Evolutionary conservation across 2,797 vertebrate species (phyloP).

Genomic region (Manis javanica): DNA sequence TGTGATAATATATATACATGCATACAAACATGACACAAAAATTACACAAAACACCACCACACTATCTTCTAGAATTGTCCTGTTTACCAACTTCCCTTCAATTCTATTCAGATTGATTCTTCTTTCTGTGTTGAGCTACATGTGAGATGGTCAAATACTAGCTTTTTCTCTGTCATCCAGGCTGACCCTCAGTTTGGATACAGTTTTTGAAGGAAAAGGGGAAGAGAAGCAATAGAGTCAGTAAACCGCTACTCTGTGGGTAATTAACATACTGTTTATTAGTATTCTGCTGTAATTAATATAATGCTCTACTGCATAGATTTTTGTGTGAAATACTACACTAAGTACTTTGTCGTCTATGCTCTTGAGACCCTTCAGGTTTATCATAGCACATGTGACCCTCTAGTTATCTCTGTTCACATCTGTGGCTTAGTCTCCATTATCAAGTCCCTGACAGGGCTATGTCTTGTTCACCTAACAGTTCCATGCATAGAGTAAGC

Average conservation of each 20-base stretch:
- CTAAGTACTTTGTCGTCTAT: background rate
- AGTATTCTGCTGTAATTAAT: no score
- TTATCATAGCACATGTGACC: background rate
- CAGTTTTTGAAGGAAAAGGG: slow-evolving; percentile 20
- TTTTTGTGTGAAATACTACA: background rate
- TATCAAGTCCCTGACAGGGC: background rate
- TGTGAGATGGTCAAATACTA: background rate
- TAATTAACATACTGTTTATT: background rate
- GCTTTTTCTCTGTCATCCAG: background rate
- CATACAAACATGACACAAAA: background rate
- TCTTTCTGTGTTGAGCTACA: background rate
- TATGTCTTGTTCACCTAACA: background rate
- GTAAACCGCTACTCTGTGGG: background rate
- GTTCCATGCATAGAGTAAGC: background rate
- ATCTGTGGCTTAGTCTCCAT: background rate
- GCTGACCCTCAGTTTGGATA: background rate
- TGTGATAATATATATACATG: background rate
- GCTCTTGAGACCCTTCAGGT: background rate
- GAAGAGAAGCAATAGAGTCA: background rate
- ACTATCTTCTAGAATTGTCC: background rate
- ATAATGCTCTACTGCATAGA: background rate
- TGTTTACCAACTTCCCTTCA: background rate
- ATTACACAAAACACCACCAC: background rate
- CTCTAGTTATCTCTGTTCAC: background rate
- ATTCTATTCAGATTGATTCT: background rate